Conservation (phyloP, 2,797 vertebrate species). For the Bovichtus variegatus region DNA sequence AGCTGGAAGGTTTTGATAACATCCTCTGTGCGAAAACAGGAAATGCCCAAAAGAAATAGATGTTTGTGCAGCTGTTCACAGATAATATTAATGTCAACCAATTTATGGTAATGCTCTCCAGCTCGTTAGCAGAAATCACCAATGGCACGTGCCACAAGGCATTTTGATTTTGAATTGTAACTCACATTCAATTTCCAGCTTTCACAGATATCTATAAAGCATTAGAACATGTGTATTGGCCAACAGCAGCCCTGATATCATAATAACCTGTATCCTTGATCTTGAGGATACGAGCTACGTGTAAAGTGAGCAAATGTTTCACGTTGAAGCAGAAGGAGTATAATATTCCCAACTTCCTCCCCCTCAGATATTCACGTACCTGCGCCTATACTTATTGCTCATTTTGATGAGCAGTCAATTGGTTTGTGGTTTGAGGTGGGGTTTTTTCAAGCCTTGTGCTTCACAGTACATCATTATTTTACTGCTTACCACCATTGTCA, state of each 20-base stretch:
- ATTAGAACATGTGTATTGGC: no score
- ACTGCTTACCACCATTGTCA: background rate
- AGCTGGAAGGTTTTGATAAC: constrained; percentile 6
- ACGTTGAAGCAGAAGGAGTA: background rate
- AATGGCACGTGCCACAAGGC: background rate
- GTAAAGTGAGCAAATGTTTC: background rate
- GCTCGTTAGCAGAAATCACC: background rate
- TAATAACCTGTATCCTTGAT: background rate
- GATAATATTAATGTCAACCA: constrained; percentile 9
- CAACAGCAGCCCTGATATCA: background rate
- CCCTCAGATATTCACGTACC: constrained; percentile 7
- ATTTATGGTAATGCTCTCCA: background rate
- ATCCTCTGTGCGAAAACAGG: background rate
- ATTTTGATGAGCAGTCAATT: constrained; percentile 9
- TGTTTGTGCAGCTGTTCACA: constrained; percentile 11
- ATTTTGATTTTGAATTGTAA: background rate
- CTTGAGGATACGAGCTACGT: background rate
- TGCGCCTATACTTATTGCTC: background rate
- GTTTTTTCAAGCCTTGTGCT: background rate
- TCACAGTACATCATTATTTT: background rate
- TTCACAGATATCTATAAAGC: background rate
- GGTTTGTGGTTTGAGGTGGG: background rate
- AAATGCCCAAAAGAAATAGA: constrained; percentile 3
- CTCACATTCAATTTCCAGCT: background rate
- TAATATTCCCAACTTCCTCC: constrained; percentile 17